Conservation (phyloP, 2,888 invertebrate species). For the Agriopis aurantiaria region DNA sequence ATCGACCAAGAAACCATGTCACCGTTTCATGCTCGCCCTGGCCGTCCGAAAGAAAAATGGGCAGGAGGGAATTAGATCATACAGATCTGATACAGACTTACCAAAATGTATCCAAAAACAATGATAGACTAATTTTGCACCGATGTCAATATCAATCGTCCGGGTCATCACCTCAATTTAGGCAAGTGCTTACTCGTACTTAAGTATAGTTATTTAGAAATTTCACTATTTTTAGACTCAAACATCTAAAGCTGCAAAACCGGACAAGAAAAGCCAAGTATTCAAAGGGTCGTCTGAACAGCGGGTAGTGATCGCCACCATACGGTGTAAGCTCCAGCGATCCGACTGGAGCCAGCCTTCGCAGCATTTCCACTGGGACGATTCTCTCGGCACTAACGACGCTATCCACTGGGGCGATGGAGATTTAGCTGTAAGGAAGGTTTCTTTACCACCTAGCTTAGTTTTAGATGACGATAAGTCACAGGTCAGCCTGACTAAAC, state of each 20-base stretch:
- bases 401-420: slow-evolving; percentile 79
- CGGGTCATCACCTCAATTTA: not conserved
- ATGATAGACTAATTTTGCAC: too few species aligned
- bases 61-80: too few species aligned
- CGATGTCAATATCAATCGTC: not conserved
- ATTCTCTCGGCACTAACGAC: slow-evolving; percentile 72
- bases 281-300: slow-evolving; percentile 60
- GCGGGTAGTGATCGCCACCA: slow-evolving; percentile 75
- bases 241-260: slow-evolving; percentile 57
- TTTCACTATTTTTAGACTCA: slow-evolving; percentile 44
- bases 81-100: too few species aligned
- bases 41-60: too few species aligned
- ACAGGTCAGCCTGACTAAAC: too few species aligned
- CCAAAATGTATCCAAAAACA: too few species aligned
- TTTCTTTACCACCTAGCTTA: not conserved
- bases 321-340: slow-evolving; percentile 75
- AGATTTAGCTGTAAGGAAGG: slow-evolving; percentile 69
- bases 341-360: slow-evolving; percentile 85
- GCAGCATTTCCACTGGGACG: slow-evolving; percentile 86
- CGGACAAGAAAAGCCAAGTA: slow-evolving; percentile 63
- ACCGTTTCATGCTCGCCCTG: too few species aligned
- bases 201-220: not conserved
- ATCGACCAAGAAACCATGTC: too few species aligned
- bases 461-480: not conserved
- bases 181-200: not conserved